Percentiles rank a stretch among this genome's conserved stretches.
Evolutionary conservation across 2,113 vertebrate species (phyloP).

Genomic region (Orycteropus afer): DNA sequence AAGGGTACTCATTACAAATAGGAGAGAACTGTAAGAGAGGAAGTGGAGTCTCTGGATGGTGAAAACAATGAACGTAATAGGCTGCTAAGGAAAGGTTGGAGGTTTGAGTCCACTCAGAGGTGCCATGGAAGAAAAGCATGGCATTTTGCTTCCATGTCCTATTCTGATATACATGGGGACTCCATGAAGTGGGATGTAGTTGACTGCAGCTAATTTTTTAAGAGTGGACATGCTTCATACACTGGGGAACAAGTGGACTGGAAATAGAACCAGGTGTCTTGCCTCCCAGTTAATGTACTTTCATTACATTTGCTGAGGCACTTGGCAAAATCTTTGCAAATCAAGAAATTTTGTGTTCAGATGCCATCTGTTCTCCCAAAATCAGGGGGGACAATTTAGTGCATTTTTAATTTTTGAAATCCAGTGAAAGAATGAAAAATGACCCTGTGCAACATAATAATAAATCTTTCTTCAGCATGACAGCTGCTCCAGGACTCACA

Average conservation of each 20-base stretch:
- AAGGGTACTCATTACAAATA: not conserved
- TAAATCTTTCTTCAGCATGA: not conserved
- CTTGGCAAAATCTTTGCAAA: not conserved
- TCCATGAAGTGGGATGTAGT: too few species aligned
- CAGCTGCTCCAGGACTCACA: not conserved
- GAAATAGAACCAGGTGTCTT: not conserved
- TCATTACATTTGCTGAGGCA: not conserved
- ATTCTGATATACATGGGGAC: too few species aligned
- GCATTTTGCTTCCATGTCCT: too few species aligned
- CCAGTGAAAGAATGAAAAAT: not conserved
- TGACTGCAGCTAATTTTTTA: too few species aligned
- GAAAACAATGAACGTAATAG: too few species aligned
- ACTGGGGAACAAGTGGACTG: not conserved
- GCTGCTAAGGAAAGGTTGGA: too few species aligned
- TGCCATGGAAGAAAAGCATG: too few species aligned
- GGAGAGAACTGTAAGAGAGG: not conserved
- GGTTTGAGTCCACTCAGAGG: too few species aligned
- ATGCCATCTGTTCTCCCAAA: not conserved
- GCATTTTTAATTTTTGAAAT: not conserved
- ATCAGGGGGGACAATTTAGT: not conserved
- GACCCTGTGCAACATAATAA: fast-evolving
- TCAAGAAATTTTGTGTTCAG: not conserved
- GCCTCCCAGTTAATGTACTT: not conserved
- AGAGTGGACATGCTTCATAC: not conserved
- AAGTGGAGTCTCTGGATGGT: too few species aligned